A percentile compares a stretch with the other conserved stretches of the same genome.
phyloP scores from a whole-genome alignment of 2,113 vertebrate species.

The Panthera leo region DNA sequence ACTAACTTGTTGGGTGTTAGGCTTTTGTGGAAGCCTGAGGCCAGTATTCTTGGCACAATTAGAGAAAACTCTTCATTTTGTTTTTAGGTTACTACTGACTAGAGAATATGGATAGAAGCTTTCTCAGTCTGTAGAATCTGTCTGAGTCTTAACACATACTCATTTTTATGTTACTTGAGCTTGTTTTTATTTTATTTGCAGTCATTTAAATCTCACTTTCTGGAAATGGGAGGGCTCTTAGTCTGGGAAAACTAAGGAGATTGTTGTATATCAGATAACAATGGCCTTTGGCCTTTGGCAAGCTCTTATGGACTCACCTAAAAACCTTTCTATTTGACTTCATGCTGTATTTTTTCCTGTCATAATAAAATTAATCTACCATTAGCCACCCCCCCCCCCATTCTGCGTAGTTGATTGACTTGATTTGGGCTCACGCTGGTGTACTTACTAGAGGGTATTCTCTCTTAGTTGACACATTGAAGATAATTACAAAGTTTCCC shows the following conservation, averaged over 20 bases:
- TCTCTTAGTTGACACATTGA: background rate
- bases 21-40: background rate
- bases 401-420: background rate
- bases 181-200: background rate
- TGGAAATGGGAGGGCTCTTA: background rate
- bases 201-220: background rate
- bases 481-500: background rate
- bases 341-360: background rate
- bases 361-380: background rate
- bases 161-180: background rate
- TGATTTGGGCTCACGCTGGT: background rate
- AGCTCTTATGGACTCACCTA: background rate
- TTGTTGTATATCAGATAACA: background rate
- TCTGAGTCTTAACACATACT: background rate
- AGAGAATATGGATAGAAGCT: background rate
- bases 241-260: background rate
- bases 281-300: background rate
- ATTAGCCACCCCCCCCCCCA: background rate
- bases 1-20: background rate
- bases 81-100: constrained; percentile 6
- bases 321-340: constrained; percentile 36
- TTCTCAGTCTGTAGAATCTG: background rate
- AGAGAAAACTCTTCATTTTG: background rate
- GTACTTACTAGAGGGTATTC: background rate
- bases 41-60: background rate